These are phyloP conservation scores for Drosophila ambigua DNA, from an alignment of 1,140 invertebrate species.

Conservation along the genomic window DNA sequence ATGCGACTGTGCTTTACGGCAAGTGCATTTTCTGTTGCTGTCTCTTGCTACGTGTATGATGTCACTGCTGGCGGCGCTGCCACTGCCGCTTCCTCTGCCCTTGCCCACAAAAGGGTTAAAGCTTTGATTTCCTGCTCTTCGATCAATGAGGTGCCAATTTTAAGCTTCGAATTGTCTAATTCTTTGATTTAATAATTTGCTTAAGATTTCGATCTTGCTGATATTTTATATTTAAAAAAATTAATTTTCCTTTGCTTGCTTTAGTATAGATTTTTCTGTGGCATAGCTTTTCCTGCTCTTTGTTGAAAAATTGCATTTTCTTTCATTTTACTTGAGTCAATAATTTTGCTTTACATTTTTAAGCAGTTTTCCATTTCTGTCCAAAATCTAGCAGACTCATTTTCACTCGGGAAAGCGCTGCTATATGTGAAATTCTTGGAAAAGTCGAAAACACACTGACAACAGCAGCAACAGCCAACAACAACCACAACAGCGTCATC, in stretches of 20 bases:
- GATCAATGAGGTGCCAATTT: too few species aligned
- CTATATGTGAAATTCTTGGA: slow-evolving; percentile 73
- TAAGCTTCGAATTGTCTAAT: neutral
- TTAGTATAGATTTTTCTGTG: too few species aligned
- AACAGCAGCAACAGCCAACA: slow-evolving; percentile 35
- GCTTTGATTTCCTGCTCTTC: slow-evolving; percentile 9
- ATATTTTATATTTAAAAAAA: too few species aligned
- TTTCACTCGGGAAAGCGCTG: slow-evolving; percentile 72
- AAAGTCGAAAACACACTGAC: slow-evolving; percentile 54
- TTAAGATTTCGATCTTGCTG: neutral
- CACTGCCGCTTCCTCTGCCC: too few species aligned
- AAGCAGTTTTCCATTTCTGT: slow-evolving; percentile 47
- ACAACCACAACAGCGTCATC: slow-evolving; percentile 59
- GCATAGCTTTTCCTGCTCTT: neutral
- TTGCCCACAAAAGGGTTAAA: slow-evolving; percentile 19
- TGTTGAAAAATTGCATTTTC: neutral
- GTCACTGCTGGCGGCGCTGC: slow-evolving; percentile 40
- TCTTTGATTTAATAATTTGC: neutral
- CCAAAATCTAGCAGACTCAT: slow-evolving; percentile 62
- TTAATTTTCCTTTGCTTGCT: too few species aligned
- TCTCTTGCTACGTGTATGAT: slow-evolving; percentile 59
- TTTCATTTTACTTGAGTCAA: neutral
- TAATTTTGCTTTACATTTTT: slow-evolving; percentile 14
- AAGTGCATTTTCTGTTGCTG: slow-evolving; percentile 61
- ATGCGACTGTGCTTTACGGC: slow-evolving; percentile 29